These are phyloP conservation scores for Saimiri boliviensis DNA, from an alignment of 2,113 vertebrate genomes.

Conservation along the genomic window DNA sequence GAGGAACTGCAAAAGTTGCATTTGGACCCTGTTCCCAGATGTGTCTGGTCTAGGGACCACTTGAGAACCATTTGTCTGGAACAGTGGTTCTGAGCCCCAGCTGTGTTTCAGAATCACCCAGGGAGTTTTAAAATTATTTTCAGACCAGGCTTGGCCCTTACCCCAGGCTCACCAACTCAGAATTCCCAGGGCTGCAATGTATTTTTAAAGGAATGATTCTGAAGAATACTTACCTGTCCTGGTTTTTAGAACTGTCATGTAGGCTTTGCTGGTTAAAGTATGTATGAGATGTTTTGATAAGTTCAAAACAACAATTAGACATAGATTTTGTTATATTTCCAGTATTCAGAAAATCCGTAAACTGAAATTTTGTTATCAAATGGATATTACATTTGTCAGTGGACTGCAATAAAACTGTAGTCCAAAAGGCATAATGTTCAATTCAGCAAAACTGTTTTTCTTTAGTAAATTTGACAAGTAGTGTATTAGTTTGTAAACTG, in stretches of 20 bases:
- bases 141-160: not conserved
- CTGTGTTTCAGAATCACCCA: not conserved
- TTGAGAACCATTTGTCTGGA: not conserved
- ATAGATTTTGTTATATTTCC: not conserved
- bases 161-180: not conserved
- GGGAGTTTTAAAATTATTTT: not conserved
- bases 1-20: not conserved
- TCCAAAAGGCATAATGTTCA: not conserved
- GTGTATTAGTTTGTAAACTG: not conserved
- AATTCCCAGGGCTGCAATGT: not conserved
- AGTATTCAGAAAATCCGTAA: not conserved
- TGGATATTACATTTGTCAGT: not conserved
- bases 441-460: not conserved
- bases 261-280: not conserved
- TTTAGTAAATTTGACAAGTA: not conserved
- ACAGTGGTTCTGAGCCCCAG: not conserved
- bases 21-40: not conserved
- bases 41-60: not conserved
- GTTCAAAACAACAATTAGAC: not conserved
- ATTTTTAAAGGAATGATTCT: not conserved
- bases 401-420: not conserved
- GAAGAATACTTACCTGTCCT: not conserved
- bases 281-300: not conserved
- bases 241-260: not conserved
- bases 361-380: not conserved